phyloP scores from a whole-genome alignment of 2,113 vertebrate genomes.

The Puma concolor region DNA sequence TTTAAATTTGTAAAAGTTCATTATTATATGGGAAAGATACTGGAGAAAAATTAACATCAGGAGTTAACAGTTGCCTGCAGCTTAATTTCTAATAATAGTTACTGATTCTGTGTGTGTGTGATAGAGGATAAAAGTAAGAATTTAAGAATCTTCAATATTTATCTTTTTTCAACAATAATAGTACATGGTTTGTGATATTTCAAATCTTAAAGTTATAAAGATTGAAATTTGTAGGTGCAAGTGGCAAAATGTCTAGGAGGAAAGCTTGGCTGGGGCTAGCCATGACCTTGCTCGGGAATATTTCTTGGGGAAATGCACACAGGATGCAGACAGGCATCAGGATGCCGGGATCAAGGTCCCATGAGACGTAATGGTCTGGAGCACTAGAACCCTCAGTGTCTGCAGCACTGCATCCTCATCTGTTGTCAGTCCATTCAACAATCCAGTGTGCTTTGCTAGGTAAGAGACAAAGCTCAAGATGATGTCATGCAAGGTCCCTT shows the following conservation, averaged over 20 bases:
- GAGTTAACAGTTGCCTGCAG: neutral
- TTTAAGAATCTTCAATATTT: neutral
- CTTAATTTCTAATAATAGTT: neutral
- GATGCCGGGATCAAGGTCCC: neutral
- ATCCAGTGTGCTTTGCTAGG: neutral
- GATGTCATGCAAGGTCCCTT: neutral
- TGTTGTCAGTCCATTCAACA: neutral
- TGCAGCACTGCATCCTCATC: neutral
- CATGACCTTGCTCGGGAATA: neutral
- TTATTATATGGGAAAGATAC: slow-evolving; percentile 7
- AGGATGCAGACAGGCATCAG: neutral
- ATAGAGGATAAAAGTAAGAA: neutral
- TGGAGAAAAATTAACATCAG: neutral
- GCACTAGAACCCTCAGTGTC: neutral
- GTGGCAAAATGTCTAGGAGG: neutral
- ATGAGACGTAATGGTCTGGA: neutral
- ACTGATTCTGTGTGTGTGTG: neutral
- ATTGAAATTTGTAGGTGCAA: neutral
- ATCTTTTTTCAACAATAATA: slow-evolving; percentile 4
- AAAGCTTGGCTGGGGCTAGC: neutral
- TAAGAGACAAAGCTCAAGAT: slow-evolving; percentile 20
- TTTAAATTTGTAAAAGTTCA: slow-evolving; percentile 35
- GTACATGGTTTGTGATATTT: neutral
- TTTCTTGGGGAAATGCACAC: neutral
- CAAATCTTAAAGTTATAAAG: slow-evolving; percentile 4